Percentiles rank a stretch among this genome's conserved stretches.
phyloP scores from a whole-genome alignment of 2,888 invertebrate species.

The Caenorhabditis sp. region DNA sequence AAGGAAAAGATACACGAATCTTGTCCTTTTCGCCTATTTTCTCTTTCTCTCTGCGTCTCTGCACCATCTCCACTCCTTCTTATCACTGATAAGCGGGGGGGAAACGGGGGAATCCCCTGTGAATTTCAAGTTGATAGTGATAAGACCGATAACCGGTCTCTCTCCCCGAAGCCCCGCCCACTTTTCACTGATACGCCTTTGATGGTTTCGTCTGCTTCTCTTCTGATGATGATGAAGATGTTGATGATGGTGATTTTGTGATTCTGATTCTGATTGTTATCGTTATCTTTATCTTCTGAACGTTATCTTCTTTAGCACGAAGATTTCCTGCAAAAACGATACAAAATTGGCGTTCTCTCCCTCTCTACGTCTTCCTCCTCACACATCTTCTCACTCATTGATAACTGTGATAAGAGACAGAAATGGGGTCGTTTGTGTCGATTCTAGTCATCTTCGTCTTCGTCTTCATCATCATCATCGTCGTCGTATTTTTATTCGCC shows the following conservation, averaged over 20 bases:
- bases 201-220: too few relatives aligned
- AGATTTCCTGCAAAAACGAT: too few relatives aligned
- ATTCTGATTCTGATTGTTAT: too few relatives aligned
- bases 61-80: not conserved
- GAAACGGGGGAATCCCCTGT: conserved; percentile 53
- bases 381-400: too few relatives aligned
- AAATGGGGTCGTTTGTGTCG: not conserved
- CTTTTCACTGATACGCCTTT: conserved; percentile 13
- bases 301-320: too few relatives aligned
- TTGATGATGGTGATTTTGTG: too few relatives aligned
- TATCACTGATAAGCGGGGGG: too few relatives aligned
- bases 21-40: conserved; percentile 3
- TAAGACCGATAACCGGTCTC: conserved; percentile 38
- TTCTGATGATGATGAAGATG: too few relatives aligned
- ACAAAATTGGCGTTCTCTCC: not conserved
- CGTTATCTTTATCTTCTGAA: too few relatives aligned
- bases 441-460: not conserved
- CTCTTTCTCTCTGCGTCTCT: conserved; percentile 15
- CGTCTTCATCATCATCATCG: not conserved
- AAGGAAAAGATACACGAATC: too few relatives aligned
- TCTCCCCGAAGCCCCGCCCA: conserved; percentile 11
- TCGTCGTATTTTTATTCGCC: not conserved
- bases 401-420: not conserved
- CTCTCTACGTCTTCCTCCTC: too few relatives aligned
- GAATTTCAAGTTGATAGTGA: conserved; percentile 42